These are phyloP conservation scores for Calcarius ornatus DNA, from an alignment of 2,113 vertebrate genomes.

Conservation along the genomic window DNA sequence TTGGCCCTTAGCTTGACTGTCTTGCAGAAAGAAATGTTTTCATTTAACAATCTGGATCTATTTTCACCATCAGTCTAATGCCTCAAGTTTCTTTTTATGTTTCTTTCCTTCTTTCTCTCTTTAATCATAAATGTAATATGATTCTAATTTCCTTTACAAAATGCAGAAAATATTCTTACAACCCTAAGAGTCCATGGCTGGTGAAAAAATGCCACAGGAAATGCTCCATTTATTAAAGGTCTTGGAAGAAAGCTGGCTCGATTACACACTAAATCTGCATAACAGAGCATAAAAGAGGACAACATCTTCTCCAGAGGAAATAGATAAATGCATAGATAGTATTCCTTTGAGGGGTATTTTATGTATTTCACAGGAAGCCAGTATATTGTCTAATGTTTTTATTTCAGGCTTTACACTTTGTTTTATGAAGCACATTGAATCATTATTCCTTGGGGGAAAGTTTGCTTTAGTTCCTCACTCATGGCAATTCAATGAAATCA, in stretches of 20 bases:
- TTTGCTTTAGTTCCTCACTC: not conserved
- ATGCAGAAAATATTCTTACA: not conserved
- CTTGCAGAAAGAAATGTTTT: not conserved
- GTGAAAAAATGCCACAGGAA: not conserved
- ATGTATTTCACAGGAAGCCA: not conserved
- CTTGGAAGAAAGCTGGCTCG: not conserved
- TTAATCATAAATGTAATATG: not conserved
- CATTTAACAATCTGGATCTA: not conserved
- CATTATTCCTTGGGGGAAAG: not conserved
- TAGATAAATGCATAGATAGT: not conserved
- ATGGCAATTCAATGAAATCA: not conserved
- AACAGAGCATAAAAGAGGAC: not conserved
- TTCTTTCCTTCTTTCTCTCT: not conserved
- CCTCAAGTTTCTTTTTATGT: too few species aligned
- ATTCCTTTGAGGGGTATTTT: not conserved
- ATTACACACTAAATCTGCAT: not conserved
- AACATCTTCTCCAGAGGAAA: not conserved
- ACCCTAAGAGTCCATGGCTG: not conserved
- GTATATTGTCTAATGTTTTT: not conserved
- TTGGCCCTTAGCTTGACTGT: not conserved
- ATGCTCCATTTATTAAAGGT: not conserved
- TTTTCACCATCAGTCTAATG: not conserved
- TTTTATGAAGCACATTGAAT: conserved; percentile 14
- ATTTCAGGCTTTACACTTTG: conserved; percentile 17
- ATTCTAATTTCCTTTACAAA: not conserved